Conservation (phyloP, 2,888 invertebrate species). For the Drosophila lacicola region DNA sequence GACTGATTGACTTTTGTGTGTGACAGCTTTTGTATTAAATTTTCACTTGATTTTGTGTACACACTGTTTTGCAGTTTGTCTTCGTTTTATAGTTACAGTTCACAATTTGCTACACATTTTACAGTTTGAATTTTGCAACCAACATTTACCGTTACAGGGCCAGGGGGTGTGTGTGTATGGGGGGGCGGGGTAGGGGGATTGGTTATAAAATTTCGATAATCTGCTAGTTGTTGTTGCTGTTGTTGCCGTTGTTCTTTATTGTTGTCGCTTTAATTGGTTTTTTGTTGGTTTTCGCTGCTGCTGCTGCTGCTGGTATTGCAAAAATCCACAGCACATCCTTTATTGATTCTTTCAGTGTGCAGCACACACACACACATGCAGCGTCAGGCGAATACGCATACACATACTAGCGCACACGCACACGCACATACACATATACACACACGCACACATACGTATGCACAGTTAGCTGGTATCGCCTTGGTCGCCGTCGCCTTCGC, state of each 20-base stretch:
- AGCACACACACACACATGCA: constrained; percentile 50
- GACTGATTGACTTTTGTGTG: not conserved
- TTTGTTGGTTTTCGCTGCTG: constrained; percentile 34
- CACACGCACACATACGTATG: constrained; percentile 33
- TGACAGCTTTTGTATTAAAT: not conserved
- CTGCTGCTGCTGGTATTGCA: constrained; percentile 47
- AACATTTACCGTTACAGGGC: constrained; percentile 29
- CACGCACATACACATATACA: constrained; percentile 20
- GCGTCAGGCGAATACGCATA: constrained; percentile 38
- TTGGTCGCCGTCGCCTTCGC: constrained; percentile 43
- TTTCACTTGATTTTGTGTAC: not conserved
- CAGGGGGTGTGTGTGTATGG: not conserved
- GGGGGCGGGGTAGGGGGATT: not conserved
- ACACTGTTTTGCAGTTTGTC: constrained; percentile 8
- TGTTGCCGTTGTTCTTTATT: constrained; percentile 31
- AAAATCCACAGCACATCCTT: constrained; percentile 81
- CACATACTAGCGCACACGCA: constrained; percentile 31
- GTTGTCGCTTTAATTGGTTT: constrained; percentile 23
- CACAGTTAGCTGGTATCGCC: constrained; percentile 33
- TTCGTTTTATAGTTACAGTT: constrained; percentile 19
- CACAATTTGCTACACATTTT: constrained; percentile 25
- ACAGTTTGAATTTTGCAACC: constrained; percentile 26
- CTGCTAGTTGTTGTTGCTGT: constrained; percentile 9
- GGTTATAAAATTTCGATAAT: not conserved
- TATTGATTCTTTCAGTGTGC: constrained; percentile 81